phyloP scores from a whole-genome alignment of 2,797 vertebrate genomes.

The Craterocephalus amniculus region DNA sequence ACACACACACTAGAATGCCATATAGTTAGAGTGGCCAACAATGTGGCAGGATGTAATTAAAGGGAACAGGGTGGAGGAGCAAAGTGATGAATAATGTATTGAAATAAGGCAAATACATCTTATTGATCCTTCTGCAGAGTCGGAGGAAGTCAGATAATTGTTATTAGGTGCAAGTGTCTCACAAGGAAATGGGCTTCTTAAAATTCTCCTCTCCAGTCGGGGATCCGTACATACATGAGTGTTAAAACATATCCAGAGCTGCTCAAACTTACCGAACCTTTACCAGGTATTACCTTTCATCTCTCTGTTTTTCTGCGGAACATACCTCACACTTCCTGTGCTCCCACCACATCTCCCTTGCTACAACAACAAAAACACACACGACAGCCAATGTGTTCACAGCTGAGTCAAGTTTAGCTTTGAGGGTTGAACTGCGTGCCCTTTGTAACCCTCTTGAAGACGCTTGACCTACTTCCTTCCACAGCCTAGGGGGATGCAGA shows the following conservation, averaged over 20 bases:
- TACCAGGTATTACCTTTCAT: neutral
- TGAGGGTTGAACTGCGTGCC: constrained; percentile 14
- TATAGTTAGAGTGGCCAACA: constrained; percentile 41
- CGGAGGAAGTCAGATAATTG: constrained; percentile 47
- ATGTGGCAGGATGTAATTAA: constrained; percentile 52
- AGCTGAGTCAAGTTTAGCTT: constrained; percentile 66
- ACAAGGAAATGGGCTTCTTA: constrained; percentile 15
- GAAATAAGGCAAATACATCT: constrained; percentile 4
- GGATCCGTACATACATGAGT: neutral
- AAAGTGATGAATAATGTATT: constrained; percentile 52
- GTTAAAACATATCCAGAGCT: constrained; percentile 24
- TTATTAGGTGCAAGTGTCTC: constrained; percentile 34
- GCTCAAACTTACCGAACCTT: constrained; percentile 12
- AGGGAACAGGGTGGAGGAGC: constrained; percentile 30
- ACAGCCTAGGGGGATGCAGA: constrained; percentile 26
- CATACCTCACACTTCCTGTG: constrained; percentile 8
- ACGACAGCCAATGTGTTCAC: constrained; percentile 66
- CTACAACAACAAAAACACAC: constrained; percentile 25
- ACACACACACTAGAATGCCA: constrained; percentile 9
- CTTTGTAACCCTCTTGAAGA: constrained; percentile 33
- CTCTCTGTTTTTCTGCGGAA: constrained; percentile 2
- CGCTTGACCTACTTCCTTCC: constrained; percentile 54
- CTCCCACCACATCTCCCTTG: constrained; percentile 6
- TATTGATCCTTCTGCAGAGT: constrained; percentile 41
- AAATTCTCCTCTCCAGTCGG: constrained; percentile 17